phyloP scores from a whole-genome alignment of 1,140 invertebrate genomes.

The Neoseiulus cucumeris region DNA sequence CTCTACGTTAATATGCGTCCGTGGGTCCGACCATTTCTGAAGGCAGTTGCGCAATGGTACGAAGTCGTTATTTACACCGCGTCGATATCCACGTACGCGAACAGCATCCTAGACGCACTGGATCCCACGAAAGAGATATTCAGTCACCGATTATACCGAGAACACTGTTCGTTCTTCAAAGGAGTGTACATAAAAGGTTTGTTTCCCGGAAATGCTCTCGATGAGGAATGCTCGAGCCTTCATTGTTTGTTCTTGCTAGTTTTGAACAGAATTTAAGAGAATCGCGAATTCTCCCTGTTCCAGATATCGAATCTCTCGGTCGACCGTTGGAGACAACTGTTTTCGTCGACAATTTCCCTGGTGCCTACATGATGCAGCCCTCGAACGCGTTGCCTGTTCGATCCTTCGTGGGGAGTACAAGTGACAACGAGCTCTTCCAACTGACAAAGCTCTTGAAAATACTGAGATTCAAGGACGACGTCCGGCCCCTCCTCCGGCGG shows the following conservation, averaged over 20 bases:
- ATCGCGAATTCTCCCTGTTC: too few species aligned
- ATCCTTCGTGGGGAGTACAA: not conserved
- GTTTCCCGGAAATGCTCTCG: not conserved
- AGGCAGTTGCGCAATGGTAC: not conserved
- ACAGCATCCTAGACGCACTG: not conserved
- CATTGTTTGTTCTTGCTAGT: not conserved
- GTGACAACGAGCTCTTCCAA: not conserved
- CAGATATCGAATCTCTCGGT: not conserved
- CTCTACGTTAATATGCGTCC: not conserved
- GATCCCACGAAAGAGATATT: not conserved
- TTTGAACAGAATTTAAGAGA: too few species aligned
- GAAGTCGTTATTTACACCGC: not conserved
- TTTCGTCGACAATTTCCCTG: not conserved
- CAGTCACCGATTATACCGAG: not conserved
- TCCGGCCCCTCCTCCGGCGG: not conserved
- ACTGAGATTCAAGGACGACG: not conserved
- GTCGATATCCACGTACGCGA: not conserved
- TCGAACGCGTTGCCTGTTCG: not conserved
- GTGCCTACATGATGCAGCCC: constrained; percentile 4
- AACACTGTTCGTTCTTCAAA: not conserved
- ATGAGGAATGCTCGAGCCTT: not conserved
- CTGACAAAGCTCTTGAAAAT: not conserved
- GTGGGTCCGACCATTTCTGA: not conserved
- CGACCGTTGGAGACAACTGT: not conserved
- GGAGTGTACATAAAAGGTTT: not conserved